These are phyloP conservation scores for Pectinophora gossypiella DNA, from an alignment of 1,140 invertebrate genomes.

Conservation along the genomic window DNA sequence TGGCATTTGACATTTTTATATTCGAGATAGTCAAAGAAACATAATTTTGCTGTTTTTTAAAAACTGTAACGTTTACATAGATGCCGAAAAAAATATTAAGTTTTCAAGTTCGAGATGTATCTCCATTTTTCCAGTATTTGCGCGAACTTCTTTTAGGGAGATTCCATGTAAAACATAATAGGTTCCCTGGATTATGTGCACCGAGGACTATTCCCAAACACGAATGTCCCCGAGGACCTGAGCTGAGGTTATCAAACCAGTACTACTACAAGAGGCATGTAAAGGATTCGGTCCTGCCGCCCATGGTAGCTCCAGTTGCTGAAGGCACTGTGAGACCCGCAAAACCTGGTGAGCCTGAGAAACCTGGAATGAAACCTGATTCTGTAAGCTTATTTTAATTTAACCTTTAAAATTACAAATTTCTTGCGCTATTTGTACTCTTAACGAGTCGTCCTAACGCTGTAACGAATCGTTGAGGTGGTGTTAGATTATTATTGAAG, in stretches of 20 bases:
- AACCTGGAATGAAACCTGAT: neutral
- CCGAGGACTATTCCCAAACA: slow-evolving; percentile 46
- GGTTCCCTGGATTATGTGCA: slow-evolving; percentile 40
- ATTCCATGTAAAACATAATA: slow-evolving; percentile 38
- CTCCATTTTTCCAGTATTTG: slow-evolving; percentile 30
- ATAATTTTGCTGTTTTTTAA: neutral
- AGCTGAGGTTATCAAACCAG: slow-evolving; percentile 39
- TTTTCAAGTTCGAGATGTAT: slow-evolving; percentile 39
- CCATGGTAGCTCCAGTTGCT: slow-evolving; percentile 48
- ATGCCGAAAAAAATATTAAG: neutral
- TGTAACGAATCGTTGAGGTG: too few relatives aligned
- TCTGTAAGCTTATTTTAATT: neutral
- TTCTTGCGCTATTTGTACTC: too few relatives aligned
- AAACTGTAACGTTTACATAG: neutral
- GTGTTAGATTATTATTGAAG: too few relatives aligned
- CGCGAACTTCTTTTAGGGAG: slow-evolving; percentile 51
- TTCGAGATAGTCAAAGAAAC: neutral
- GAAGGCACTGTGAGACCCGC: slow-evolving; percentile 16
- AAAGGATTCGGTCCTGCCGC: slow-evolving; percentile 45
- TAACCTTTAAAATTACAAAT: too few relatives aligned
- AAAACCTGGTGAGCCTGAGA: too few relatives aligned
- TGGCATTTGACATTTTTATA: neutral
- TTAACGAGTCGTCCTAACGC: too few relatives aligned
- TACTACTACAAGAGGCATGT: slow-evolving; percentile 41
- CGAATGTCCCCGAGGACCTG: slow-evolving; percentile 40